Evolutionary conservation across 2,888 invertebrate species (phyloP).

Genomic region (Thymelicus sylvestris): DNA sequence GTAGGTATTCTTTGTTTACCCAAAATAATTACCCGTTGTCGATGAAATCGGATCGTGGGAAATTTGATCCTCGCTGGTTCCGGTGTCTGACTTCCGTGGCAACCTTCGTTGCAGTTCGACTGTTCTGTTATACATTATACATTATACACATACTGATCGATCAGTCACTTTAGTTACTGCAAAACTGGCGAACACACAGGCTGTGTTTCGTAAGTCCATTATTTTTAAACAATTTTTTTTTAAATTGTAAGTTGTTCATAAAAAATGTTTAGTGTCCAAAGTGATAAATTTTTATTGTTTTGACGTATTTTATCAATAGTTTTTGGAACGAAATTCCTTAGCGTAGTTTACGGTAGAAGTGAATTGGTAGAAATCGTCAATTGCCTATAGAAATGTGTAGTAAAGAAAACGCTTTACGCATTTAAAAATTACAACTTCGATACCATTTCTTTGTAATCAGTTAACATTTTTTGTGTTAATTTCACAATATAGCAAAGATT

Average conservation of each 20-base stretch:
- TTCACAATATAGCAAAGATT: too few relatives aligned
- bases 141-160: neutral
- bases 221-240: neutral
- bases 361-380: too few relatives aligned
- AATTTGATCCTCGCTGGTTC: conserved; percentile 27
- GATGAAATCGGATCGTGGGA: conserved; percentile 32
- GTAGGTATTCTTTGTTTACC: conserved; percentile 17
- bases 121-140: neutral
- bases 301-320: too few relatives aligned
- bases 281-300: too few relatives aligned
- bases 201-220: conserved; percentile 25
- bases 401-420: too few relatives aligned
- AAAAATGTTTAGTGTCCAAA: too few relatives aligned
- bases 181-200: conserved; percentile 26
- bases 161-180: conserved; percentile 17
- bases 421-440: too few relatives aligned
- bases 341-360: too few relatives aligned
- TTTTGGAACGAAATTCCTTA: too few relatives aligned
- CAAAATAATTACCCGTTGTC: conserved; percentile 18
- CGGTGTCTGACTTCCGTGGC: conserved; percentile 25
- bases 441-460: too few relatives aligned
- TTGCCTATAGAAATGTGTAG: too few relatives aligned
- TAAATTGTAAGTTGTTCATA: neutral
- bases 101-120: conserved; percentile 15
- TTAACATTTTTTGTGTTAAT: too few relatives aligned